Percentiles rank a stretch among this genome's conserved stretches.
These are phyloP conservation scores for Mythimna pallens DNA, from an alignment of 2,888 invertebrate genomes.

Conservation along the genomic window DNA sequence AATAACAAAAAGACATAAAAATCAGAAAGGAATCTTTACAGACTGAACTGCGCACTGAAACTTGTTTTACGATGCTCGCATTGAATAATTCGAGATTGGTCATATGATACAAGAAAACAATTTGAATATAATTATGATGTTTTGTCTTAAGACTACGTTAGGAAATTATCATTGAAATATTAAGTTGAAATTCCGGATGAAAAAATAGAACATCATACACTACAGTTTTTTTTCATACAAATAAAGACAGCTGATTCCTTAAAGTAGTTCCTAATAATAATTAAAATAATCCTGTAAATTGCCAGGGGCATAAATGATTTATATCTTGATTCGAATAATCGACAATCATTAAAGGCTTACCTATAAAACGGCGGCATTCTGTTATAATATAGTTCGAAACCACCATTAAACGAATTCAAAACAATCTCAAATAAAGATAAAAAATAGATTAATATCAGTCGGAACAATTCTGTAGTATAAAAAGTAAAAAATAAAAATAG, in stretches of 20 bases:
- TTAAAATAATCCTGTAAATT: conserved; percentile 9
- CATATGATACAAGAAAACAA: neutral
- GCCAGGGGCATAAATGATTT: neutral
- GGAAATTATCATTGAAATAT: neutral
- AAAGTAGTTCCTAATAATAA: no score
- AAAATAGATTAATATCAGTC: conserved; percentile 11
- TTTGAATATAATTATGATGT: no score
- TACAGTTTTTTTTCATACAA: neutral
- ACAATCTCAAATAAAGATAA: conserved; percentile 16
- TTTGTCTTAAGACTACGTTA: no score
- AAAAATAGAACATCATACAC: neutral
- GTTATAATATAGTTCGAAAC: conserved; percentile 17
- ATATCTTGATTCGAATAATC: conserved; percentile 11
- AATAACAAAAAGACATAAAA: neutral
- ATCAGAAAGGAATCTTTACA: neutral
- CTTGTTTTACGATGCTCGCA: neutral
- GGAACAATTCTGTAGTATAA: neutral
- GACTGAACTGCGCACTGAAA: conserved; percentile 2
- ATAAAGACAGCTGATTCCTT: no score
- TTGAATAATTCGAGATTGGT: conserved; percentile 1
- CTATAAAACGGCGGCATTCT: conserved; percentile 15
- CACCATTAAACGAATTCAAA: conserved; percentile 6
- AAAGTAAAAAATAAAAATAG: conserved; percentile 2
- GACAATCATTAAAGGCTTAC: conserved; percentile 20
- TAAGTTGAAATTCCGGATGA: neutral